Percentiles rank a stretch among this genome's conserved stretches.
These are phyloP conservation scores for Mastomys natalensis DNA, from an alignment of 2,113 vertebrate species.

Conservation along the genomic window DNA sequence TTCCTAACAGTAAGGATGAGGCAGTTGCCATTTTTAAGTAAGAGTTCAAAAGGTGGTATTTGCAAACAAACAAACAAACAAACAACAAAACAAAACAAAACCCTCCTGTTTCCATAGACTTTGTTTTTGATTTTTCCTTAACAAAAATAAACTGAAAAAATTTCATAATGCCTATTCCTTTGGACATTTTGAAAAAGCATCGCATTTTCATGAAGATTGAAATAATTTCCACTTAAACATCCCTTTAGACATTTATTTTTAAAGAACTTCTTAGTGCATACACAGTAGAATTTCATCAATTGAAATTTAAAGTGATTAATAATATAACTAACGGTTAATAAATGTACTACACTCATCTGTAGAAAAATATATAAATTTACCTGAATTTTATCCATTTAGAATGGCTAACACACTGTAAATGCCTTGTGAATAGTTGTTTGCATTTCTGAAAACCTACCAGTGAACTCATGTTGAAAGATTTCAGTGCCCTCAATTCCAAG, in stretches of 20 bases:
- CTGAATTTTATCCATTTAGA: slow-evolving; percentile 57
- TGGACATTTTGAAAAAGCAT: not conserved
- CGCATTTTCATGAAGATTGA: not conserved
- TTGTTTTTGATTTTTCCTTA: not conserved
- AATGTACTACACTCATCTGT: not conserved
- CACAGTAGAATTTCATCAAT: not conserved
- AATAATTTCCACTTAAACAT: not conserved
- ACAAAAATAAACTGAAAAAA: not conserved
- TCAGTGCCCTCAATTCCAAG: slow-evolving; percentile 54
- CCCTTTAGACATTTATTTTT: not conserved
- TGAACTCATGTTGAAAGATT: not conserved
- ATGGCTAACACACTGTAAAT: not conserved
- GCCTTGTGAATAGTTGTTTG: slow-evolving; percentile 16
- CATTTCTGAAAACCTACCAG: slow-evolving; percentile 33
- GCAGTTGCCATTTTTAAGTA: not conserved
- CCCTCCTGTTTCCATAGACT: not conserved
- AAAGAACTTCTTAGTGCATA: slow-evolving; percentile 19
- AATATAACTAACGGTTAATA: not conserved
- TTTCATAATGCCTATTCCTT: not conserved
- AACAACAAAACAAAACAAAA: not conserved
- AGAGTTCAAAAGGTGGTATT: not conserved
- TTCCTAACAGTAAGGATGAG: not conserved
- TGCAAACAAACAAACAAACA: not conserved
- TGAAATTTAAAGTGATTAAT: slow-evolving; percentile 36
- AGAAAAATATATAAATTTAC: not conserved